Base-by-base conservation (phyloP, 2,888 invertebrate species). In the Brachypterus glaber region DNA sequence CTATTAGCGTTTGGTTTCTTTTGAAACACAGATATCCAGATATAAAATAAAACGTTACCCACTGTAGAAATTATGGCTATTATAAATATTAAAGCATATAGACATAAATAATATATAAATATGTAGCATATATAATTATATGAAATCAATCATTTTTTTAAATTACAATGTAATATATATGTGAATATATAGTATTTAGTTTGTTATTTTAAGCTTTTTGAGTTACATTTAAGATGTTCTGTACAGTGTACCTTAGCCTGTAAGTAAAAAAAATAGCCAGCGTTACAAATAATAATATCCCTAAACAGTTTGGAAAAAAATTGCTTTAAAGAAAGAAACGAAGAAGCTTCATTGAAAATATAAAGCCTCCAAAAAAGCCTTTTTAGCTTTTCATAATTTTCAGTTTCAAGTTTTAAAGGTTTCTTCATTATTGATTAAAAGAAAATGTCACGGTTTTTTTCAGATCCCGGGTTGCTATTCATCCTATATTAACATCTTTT, bases 231-330 rank as follows among this genome's bases (percentile, higher is more conserved):
- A 59, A 61, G 54, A 59, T 49, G 59, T 63, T 61, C 59, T 66
- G 66, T 66, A 66, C 66, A 66, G 66, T 66, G 65, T 66, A 66
- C 54, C 60, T 53, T 63, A 64, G 60, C 5, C 55, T 61, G 58
- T 64, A 64, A 65, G 60, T 60, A 59, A 58, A 57, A 27, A n/a
- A 60, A 51, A 55, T 63, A 60, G 62, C 59, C 56, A 57, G 59
- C 60, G 60, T 63, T 64, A 61, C 59, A 59, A 56, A 52, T 44
- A 40, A 34, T 25, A 35, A 35, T 27, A 37, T 24, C 18, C n/a
- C n/a, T n/a, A n/a, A n/a, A n/a, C n/a, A n/a, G n/a, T n/a, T n/a
- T n/a, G n/a, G n/a, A n/a, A n/a, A n/a, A n/a, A n/a, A n/a, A n/a
- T n/a, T n/a, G n/a, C n/a, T n/a, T n/a, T n/a, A n/a, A n/a, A n/a